Evolutionary conservation across 2,113 vertebrate species (phyloP).

Genomic region (Cinclus cinclus): DNA sequence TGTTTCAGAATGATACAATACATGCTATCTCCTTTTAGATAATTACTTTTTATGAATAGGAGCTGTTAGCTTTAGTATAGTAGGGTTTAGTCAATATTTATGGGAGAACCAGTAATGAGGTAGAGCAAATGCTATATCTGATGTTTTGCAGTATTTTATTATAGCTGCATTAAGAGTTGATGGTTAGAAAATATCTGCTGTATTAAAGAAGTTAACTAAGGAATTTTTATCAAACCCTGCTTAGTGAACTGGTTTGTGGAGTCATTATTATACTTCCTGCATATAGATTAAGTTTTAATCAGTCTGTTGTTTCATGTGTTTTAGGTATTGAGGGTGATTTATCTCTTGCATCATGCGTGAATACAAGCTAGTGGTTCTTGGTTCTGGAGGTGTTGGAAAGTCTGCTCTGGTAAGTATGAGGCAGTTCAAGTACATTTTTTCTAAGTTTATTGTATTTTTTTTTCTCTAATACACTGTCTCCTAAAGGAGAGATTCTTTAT

Average conservation of each 20-base stretch:
- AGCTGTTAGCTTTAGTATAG: not conserved
- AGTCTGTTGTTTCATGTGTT: constrained; percentile 15
- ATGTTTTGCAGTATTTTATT: not conserved
- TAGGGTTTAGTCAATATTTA: not conserved
- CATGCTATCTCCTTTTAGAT: not conserved
- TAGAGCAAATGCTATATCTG: not conserved
- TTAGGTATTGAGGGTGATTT: constrained; percentile 68
- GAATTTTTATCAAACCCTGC: not conserved
- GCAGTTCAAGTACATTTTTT: not conserved
- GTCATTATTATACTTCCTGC: not conserved
- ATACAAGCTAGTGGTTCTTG: constrained; percentile 92
- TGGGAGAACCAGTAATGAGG: not conserved
- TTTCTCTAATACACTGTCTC: not conserved
- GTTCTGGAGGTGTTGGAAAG: constrained; percentile 90
- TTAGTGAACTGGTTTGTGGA: not conserved
- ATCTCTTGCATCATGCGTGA: constrained; percentile 86
- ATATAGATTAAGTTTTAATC: not conserved
- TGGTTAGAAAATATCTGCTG: not conserved
- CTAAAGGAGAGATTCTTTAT: not conserved
- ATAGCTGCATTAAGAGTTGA: not conserved
- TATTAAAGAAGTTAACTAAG: not conserved
- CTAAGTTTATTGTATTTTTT: not conserved
- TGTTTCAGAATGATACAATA: not conserved
- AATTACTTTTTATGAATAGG: not conserved
- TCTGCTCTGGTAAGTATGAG: constrained; percentile 87